These are phyloP conservation scores for Agapornis canus DNA, from an alignment of 2,797 vertebrate species.

Conservation along the genomic window DNA sequence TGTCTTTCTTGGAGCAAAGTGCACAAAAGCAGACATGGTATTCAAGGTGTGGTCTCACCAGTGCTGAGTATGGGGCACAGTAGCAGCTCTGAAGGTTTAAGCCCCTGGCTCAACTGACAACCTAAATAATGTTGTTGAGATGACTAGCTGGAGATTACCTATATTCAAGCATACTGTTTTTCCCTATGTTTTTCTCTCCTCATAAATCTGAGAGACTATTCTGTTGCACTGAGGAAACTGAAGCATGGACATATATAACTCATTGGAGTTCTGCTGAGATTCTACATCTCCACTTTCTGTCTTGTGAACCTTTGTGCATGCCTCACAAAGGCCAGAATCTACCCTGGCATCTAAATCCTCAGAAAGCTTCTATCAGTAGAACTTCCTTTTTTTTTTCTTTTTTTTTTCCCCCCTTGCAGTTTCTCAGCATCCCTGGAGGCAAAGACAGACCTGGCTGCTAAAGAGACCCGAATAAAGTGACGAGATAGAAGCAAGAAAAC, in stretches of 20 bases:
- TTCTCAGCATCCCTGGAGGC: neutral
- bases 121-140: neutral
- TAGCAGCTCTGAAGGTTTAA: neutral
- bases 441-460: neutral
- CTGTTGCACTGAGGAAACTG: neutral
- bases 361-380: neutral
- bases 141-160: neutral
- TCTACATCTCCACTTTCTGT: neutral
- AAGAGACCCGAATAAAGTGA: neutral
- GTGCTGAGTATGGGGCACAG: fast-evolving
- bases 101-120: neutral
- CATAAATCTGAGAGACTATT: neutral
- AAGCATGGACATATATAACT: neutral
- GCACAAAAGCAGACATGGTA: neutral
- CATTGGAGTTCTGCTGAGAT: neutral
- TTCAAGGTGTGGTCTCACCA: neutral
- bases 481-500: neutral
- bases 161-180: neutral
- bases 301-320: neutral
- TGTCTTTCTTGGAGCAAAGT: neutral
- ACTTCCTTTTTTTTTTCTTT: too few species aligned
- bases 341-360: neutral
- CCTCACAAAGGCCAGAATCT: neutral
- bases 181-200: neutral
- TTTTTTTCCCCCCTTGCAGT: neutral